Base-by-base conservation (phyloP, 2,888 invertebrate genomes). In the Ophion obscuratus region DNA sequence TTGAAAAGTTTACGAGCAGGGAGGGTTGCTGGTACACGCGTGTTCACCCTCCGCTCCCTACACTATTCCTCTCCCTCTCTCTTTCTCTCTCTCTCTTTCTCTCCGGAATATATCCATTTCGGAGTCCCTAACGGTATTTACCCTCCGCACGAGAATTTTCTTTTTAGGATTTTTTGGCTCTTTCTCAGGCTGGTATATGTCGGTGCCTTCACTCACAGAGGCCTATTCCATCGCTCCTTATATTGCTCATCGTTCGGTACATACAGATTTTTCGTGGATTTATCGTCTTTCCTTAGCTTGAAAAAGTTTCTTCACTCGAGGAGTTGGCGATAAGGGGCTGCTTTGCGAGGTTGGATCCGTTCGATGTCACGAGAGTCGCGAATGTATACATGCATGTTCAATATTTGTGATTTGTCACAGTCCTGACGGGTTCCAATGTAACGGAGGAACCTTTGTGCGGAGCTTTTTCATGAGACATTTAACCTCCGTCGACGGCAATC, bases 1-100 rank as follows among this genome's bases (percentile, higher is more conserved):
- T 87, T 79, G 84, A 62, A 73, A 86, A 87, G 70, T 83, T 85
- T 86, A 81, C 86, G 81, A 85, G 57, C 31, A n/a, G 57, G 68
- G 81, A 80, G 84, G 79, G 70, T 57, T 74, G 66, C 70, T 61
- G 81, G 70, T 80, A 71, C 74, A 83, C 79, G 86, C 80, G 66
- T 79, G 70, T 79, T 79, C 71, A 44, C 68, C 73, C 53, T 27
- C 31, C 20, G 6, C 47, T 61, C 67, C 17, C 36, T 47, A 70
- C 70, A 64, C 44, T 57, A 24, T 47, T 14, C 44, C 36, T 40
- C 11, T 76, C 57, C 71, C 47, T 73, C 44, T 71, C 76, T 36
- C 73, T 67, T 62, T 57, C 79, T 62, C 31, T 77, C 64, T 53
- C 78, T 40, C 47, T 64, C 61, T 57, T n/a, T 47, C 53, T 24